Percentiles rank a stretch among this genome's conserved stretches.
Evolutionary conservation across 2,797 vertebrate species (phyloP).

Genomic region (Micropoecilia bifurca): DNA sequence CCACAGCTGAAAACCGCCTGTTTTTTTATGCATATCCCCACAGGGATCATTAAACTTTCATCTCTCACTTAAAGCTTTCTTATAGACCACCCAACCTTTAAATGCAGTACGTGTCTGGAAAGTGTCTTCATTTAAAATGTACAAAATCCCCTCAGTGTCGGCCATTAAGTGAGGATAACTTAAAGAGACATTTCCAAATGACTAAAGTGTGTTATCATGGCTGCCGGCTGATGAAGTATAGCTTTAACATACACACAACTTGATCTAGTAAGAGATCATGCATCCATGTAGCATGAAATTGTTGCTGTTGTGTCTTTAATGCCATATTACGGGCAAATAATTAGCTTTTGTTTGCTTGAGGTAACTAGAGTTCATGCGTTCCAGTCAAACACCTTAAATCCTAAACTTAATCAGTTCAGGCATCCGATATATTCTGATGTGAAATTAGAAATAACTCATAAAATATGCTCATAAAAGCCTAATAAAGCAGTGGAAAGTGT

Average conservation of each 20-base stretch:
- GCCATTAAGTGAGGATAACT: neutral
- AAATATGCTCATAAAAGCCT: neutral
- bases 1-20: neutral
- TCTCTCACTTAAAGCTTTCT: neutral
- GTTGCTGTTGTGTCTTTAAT: neutral
- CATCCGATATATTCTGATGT: neutral
- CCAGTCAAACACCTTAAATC: neutral
- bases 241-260: neutral
- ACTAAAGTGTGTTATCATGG: neutral
- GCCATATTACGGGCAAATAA: neutral
- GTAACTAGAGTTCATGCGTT: neutral
- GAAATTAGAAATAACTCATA: neutral
- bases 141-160: neutral
- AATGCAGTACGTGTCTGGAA: neutral
- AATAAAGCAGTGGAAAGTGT: neutral
- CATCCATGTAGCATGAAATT: neutral
- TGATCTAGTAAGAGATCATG: neutral
- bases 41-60: neutral
- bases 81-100: neutral
- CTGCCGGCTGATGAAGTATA: neutral
- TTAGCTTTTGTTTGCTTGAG: neutral
- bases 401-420: neutral
- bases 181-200: neutral
- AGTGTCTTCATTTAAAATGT: neutral
- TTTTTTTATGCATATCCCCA: neutral